Evolutionary conservation across 2,888 invertebrate species (phyloP).

Genomic region (Clunio marinus): DNA sequence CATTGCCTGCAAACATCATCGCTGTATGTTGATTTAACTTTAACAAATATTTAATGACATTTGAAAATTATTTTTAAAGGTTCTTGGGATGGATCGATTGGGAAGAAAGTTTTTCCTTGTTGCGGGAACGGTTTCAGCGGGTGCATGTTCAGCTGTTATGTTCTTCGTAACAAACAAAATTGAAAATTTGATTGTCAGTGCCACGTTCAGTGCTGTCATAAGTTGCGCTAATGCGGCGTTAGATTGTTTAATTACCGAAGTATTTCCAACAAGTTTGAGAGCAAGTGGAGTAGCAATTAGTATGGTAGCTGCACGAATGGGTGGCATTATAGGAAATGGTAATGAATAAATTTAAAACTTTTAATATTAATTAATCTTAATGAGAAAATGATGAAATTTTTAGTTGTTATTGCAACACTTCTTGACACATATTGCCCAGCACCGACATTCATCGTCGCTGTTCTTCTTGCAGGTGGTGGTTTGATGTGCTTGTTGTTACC

Average conservation of each 20-base stretch:
- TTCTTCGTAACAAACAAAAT: conserved; percentile 78
- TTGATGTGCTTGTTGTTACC: conserved; percentile 83
- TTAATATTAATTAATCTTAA: conserved; percentile 68
- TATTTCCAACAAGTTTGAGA: conserved; percentile 86
- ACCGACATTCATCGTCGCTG: conserved; percentile 86
- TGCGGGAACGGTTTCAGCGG: conserved; percentile 80
- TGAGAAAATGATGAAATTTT: no score
- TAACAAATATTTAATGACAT: neutral
- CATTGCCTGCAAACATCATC: conserved; percentile 78
- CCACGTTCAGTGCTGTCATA: conserved; percentile 81
- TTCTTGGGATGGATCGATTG: conserved; percentile 76
- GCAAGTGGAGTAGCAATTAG: conserved; percentile 89
- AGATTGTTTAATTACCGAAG: conserved; percentile 88
- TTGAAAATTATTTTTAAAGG: no score
- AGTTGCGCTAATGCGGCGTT: conserved; percentile 86
- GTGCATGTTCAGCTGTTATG: conserved; percentile 77
- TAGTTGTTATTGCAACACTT: conserved; percentile 76
- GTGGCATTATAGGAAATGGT: conserved; percentile 67
- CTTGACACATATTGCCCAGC: conserved; percentile 85
- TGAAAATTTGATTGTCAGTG: conserved; percentile 77
- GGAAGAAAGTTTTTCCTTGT: conserved; percentile 72
- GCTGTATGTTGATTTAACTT: conserved; percentile 52
- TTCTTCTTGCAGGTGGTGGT: conserved; percentile 79
- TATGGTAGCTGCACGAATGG: conserved; percentile 83
- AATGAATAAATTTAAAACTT: no score